These are phyloP conservation scores for Stegophylla sp. DNA, from an alignment of 2,888 invertebrate genomes.

Conservation along the genomic window DNA sequence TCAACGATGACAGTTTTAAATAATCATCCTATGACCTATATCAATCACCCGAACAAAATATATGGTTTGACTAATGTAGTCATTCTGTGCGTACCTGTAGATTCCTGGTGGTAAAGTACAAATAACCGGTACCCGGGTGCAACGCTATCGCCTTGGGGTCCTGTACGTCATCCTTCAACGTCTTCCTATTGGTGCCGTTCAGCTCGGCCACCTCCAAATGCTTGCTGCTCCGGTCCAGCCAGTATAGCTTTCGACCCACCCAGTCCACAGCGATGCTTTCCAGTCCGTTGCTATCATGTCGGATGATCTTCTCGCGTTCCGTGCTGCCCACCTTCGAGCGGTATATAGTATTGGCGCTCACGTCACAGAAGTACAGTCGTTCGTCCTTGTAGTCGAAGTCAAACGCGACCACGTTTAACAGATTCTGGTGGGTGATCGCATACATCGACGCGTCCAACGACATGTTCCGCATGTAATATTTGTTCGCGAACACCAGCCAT, in stretches of 20 bases:
- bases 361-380: conserved; percentile 94
- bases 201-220: conserved; percentile 94
- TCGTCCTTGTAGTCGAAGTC: conserved; percentile 88
- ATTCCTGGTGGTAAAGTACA: conserved; percentile 97
- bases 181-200: conserved; percentile 88
- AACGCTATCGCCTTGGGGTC: conserved; percentile 94
- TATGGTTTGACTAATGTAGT: too few relatives aligned
- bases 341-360: conserved; percentile 92
- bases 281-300: conserved; percentile 93
- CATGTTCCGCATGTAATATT: conserved; percentile 96
- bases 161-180: conserved; percentile 84
- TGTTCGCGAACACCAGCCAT: conserved; percentile 94
- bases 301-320: conserved; percentile 81
- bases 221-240: conserved; percentile 94
- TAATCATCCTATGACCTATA: too few relatives aligned
- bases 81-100: conserved; percentile 71
- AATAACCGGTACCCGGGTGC: conserved; percentile 90
- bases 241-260: conserved; percentile 94
- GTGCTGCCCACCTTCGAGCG: conserved; percentile 68
- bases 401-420: conserved; percentile 94
- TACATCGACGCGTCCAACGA: conserved; percentile 86
- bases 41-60: too few relatives aligned
- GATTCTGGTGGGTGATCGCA: conserved; percentile 88
- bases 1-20: too few relatives aligned
- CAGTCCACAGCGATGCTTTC: conserved; percentile 97